Conservation (phyloP, 1,140 invertebrate genomes). For the Globodera rostochiensis region DNA sequence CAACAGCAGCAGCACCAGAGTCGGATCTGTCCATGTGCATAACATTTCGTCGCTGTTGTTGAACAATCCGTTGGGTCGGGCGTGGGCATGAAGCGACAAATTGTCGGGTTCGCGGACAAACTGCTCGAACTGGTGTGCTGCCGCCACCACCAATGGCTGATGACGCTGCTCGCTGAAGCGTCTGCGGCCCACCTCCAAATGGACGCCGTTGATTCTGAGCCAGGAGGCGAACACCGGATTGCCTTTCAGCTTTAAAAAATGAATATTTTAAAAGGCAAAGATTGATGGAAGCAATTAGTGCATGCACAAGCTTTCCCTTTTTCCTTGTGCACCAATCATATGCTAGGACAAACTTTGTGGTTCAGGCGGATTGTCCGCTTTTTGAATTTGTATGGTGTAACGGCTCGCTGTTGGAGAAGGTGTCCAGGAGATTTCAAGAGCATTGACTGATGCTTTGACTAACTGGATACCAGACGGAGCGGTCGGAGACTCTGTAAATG, state of each 20-base stretch:
- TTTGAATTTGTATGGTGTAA: constrained; percentile 77
- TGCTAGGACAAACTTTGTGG: not conserved
- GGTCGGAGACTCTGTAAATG: constrained; percentile 79
- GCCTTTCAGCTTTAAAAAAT: not conserved
- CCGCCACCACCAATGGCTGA: too few relatives aligned
- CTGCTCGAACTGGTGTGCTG: not conserved
- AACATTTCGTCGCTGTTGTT: constrained; percentile 7
- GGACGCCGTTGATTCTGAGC: not conserved
- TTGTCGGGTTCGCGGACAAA: not conserved
- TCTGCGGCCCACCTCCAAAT: not conserved
- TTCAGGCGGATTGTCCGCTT: constrained; percentile 46
- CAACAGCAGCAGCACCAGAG: not conserved
- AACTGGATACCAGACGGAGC: constrained; percentile 86
- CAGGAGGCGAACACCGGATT: not conserved
- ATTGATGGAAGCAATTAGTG: too few relatives aligned
- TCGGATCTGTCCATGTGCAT: not conserved
- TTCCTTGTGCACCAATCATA: too few relatives aligned
- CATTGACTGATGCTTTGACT: constrained; percentile 86
- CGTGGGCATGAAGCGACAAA: not conserved
- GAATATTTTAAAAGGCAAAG: not conserved
- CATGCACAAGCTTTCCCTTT: too few relatives aligned
- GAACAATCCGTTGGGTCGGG: not conserved
- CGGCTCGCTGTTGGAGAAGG: constrained; percentile 85
- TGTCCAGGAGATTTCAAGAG: constrained; percentile 91
- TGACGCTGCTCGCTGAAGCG: too few relatives aligned